These are phyloP conservation scores for Anhinga anhinga DNA, from an alignment of 2,113 vertebrate genomes.

Conservation along the genomic window DNA sequence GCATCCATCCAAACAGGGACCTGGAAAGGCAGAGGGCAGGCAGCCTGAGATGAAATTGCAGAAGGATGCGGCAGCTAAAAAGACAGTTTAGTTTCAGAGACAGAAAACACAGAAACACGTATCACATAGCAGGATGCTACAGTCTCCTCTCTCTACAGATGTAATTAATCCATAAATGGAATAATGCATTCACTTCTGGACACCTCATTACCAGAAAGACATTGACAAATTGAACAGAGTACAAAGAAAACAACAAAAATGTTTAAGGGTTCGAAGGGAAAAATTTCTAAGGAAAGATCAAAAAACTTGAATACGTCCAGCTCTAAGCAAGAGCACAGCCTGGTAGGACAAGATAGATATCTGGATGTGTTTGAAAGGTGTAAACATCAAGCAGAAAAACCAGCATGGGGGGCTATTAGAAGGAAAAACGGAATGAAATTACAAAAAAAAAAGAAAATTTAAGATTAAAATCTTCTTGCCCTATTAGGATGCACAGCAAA, in stretches of 20 bases:
- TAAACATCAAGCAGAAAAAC: slow-evolving; percentile 1
- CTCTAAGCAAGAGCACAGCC: neutral
- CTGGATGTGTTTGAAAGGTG: neutral
- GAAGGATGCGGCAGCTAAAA: slow-evolving; percentile 8
- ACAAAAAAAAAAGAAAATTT: neutral
- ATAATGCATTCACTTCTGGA: slow-evolving; percentile 64
- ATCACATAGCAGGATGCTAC: neutral
- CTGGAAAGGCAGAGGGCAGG: neutral
- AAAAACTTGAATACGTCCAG: neutral
- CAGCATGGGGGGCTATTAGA: neutral
- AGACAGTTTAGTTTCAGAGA: neutral
- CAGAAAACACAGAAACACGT: neutral
- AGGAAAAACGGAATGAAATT: neutral
- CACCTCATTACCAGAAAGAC: slow-evolving; percentile 61
- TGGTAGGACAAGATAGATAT: neutral
- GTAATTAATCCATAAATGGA: slow-evolving; percentile 65
- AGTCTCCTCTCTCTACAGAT: slow-evolving; percentile 19
- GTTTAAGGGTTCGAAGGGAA: slow-evolving; percentile 32
- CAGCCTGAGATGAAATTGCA: neutral
- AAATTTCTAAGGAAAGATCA: slow-evolving; percentile 22
- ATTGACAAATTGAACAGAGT: slow-evolving; percentile 40
- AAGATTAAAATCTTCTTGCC: neutral
- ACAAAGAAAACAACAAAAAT: slow-evolving; percentile 64
- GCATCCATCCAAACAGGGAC: neutral
- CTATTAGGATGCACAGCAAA: neutral